A percentile compares a stretch with the other conserved stretches of the same genome.
Evolutionary conservation across 2,888 invertebrate species (phyloP).

Genomic region (Lycia hirtaria): DNA sequence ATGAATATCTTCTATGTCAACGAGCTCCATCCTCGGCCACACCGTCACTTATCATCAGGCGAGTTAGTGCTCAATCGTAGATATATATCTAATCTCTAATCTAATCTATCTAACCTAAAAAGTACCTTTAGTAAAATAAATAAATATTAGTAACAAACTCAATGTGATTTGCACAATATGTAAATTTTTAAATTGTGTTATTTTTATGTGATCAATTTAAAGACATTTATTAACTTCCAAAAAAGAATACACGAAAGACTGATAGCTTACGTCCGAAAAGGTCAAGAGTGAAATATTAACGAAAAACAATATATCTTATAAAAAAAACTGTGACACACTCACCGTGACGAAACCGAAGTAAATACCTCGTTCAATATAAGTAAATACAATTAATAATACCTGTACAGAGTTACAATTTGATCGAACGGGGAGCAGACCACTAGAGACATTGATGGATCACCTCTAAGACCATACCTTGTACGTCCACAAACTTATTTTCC

Average conservation of each 20-base stretch:
- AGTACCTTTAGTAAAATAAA: background rate
- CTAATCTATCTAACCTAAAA: too few relatives aligned
- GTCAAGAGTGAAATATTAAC: slow-evolving; percentile 14
- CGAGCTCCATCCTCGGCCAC: too few relatives aligned
- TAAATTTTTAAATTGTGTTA: background rate
- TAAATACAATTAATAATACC: slow-evolving; percentile 56
- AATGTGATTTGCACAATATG: background rate
- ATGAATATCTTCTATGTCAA: too few relatives aligned
- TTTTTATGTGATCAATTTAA: background rate
- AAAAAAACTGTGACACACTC: slow-evolving; percentile 23
- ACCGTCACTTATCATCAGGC: too few relatives aligned
- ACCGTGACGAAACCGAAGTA: slow-evolving; percentile 32
- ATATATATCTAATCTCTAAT: too few relatives aligned
- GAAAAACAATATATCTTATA: slow-evolving; percentile 17
- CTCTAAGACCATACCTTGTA: slow-evolving; percentile 48
- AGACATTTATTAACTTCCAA: background rate
- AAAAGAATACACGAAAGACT: background rate
- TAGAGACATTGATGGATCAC: slow-evolving; percentile 56
- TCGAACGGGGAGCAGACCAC: slow-evolving; percentile 55
- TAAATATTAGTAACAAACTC: background rate
- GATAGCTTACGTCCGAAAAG: slow-evolving; percentile 13
- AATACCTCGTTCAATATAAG: slow-evolving; percentile 35
- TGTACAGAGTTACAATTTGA: slow-evolving; percentile 54
- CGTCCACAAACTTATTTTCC: slow-evolving; percentile 34
- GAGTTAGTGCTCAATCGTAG: too few relatives aligned